Evolutionary conservation across 2,888 invertebrate genomes (phyloP), one percentile per base, ranked within the genome.

Genomic region (Acrocyrtus sp.): DNA sequence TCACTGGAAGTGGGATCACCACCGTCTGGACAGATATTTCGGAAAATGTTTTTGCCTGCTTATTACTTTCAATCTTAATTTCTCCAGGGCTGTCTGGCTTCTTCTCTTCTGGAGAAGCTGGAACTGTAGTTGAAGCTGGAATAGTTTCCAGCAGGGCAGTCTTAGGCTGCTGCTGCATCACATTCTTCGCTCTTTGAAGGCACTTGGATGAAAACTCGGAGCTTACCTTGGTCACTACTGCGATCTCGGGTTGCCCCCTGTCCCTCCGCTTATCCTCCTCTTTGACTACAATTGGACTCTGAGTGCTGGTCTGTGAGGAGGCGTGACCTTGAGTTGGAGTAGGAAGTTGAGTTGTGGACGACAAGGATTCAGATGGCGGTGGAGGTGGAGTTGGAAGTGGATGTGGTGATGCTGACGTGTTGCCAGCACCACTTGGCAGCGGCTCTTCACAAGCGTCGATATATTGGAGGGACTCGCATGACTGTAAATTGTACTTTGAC

Each of bases 401-500:
- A 5, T 5, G 12, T 34, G 5, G 5, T 34, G 34, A 12, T 15
- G 57, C 10, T 21, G 15, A 34, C 34, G 5, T 34, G 12, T 34
- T 34, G 34, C 34, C 41, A 17, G 19, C 39, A 57, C 2, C 58
- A 48, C 4, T 60, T 45, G 60, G 41, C 29, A 27, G 1, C 2
- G 58, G 24, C 12, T 72, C 72, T 17, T 63, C 63, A 43, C 62
- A 62, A 1, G 72, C 72, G 22, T 58, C 58, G 22, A 78, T 67
- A 51, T 78, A 68, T 17, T 80, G 77, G 1, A 81, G 51, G 6
- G 78, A 78, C 39, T 81, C 81, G 57, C 81, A 81, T 8, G 80
- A 80, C 48, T 81, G 81, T 29, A 81, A 67, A 70, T 80, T 80
- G 60, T 81, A 81, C 58, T 81, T 81, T 17, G 72, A 78, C 72